Conservation (phyloP, 2,113 vertebrate species). For the Gyps fulvus region DNA sequence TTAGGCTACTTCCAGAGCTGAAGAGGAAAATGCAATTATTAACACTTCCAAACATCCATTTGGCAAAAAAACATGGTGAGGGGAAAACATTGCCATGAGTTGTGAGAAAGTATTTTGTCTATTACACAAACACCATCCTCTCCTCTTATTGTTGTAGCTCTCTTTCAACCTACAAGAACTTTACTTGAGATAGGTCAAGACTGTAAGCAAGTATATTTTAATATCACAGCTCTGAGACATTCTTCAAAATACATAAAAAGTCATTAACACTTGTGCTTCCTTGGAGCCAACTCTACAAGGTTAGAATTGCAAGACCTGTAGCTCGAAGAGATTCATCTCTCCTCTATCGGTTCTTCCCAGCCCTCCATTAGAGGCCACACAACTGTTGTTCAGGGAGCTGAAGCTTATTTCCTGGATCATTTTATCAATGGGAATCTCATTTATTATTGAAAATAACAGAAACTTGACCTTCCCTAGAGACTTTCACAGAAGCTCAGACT, state of each 20-base stretch:
- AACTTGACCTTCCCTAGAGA: conserved; percentile 51
- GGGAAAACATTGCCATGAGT: not conserved
- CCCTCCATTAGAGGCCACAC: not conserved
- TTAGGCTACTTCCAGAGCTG: conserved; percentile 42
- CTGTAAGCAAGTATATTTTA: not conserved
- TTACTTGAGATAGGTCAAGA: not conserved
- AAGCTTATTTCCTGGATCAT: conserved; percentile 36
- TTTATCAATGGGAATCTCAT: conserved; percentile 56
- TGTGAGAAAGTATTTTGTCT: not conserved
- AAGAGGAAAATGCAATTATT: conserved; percentile 34
- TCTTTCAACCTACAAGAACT: not conserved
- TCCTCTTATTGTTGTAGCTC: not conserved
- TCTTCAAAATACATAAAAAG: not conserved
- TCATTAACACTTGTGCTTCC: not conserved
- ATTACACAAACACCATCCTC: not conserved
- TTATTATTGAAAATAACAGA: conserved; percentile 63
- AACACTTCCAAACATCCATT: conserved; percentile 44
- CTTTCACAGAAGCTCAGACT: conserved; percentile 17
- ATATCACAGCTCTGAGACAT: not conserved
- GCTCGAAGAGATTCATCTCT: not conserved
- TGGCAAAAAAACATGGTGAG: not conserved
- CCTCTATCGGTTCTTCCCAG: not conserved
- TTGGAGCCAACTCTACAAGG: not conserved
- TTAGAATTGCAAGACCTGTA: not conserved
- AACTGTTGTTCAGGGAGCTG: not conserved